A percentile compares a stretch with the other conserved stretches of the same genome.
Evolutionary conservation across 2,888 invertebrate genomes (phyloP).

Genomic region (Aspidiotus destructor): DNA sequence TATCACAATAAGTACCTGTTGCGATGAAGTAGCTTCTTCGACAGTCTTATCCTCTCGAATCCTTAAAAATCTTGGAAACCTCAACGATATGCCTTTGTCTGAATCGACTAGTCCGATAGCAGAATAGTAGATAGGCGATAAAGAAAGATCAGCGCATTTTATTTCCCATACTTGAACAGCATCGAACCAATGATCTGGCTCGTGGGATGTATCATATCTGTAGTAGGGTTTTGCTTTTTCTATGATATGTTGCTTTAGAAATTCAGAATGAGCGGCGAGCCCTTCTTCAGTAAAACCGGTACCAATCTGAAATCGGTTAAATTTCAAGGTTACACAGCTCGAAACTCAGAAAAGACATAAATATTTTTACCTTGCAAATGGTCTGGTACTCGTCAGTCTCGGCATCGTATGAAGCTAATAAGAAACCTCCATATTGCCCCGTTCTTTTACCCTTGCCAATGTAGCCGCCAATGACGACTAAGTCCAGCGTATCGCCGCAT

Average conservation of each 20-base stretch:
- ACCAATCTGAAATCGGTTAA: slow-evolving; percentile 54
- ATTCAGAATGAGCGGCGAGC: slow-evolving; percentile 63
- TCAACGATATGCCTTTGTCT: slow-evolving; percentile 84
- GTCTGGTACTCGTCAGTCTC: slow-evolving; percentile 85
- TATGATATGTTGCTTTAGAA: slow-evolving; percentile 66
- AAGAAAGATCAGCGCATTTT: slow-evolving; percentile 92
- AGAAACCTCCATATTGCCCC: slow-evolving; percentile 87
- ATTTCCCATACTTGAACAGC: slow-evolving; percentile 89
- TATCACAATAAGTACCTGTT: slow-evolving; percentile 51
- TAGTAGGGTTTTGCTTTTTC: slow-evolving; percentile 68
- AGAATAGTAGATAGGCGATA: slow-evolving; percentile 88
- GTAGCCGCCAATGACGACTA: slow-evolving; percentile 92
- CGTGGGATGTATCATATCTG: slow-evolving; percentile 59
- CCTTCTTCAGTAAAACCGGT: slow-evolving; percentile 92
- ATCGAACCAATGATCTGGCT: slow-evolving; percentile 84
- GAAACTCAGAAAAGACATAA: background rate
- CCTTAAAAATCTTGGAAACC: slow-evolving; percentile 88
- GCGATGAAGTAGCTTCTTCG: slow-evolving; percentile 83
- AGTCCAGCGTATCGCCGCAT: slow-evolving; percentile 90
- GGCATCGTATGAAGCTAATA: slow-evolving; percentile 85
- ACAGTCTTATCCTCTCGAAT: slow-evolving; percentile 83
- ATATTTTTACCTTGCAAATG: slow-evolving; percentile 66
- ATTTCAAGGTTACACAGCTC: background rate
- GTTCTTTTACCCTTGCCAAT: slow-evolving; percentile 85
- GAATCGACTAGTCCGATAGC: slow-evolving; percentile 77